Conservation (phyloP, 2,113 vertebrate species). For the Myodes glareolus region DNA sequence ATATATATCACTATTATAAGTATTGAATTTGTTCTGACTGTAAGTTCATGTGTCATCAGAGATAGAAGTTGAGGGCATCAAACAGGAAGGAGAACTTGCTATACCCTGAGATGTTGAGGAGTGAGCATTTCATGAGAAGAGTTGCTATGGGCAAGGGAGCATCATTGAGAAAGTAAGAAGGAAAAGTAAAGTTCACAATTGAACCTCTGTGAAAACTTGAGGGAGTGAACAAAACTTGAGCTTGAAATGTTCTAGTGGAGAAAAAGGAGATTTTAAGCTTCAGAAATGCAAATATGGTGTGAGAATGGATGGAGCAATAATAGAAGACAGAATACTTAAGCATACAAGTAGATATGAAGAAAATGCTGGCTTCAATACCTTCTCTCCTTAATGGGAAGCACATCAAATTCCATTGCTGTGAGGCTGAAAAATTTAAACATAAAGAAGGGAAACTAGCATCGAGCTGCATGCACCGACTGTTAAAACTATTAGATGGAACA, state of each 20-base stretch:
- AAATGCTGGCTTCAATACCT: neutral
- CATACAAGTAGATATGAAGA: neutral
- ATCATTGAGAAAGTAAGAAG: neutral
- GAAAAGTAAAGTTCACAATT: neutral
- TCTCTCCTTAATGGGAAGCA: neutral
- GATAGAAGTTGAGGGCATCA: neutral
- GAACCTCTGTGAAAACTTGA: neutral
- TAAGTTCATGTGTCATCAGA: neutral
- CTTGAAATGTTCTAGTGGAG: neutral
- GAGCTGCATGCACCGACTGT: neutral
- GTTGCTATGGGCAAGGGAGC: neutral
- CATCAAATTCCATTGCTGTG: neutral
- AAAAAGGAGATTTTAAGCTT: neutral
- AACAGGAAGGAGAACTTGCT: neutral
- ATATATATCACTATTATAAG: neutral
- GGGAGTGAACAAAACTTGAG: neutral
- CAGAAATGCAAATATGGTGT: neutral
- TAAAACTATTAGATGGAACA: neutral
- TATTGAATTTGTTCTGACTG: neutral
- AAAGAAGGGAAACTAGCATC: neutral
- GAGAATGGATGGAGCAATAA: neutral
- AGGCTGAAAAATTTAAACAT: neutral
- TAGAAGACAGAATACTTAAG: neutral
- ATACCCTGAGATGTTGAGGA: accelerated
- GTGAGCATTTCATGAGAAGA: neutral